Evolutionary conservation across 2,888 invertebrate genomes (phyloP).

Genomic region (Amblyteles armatorius): DNA sequence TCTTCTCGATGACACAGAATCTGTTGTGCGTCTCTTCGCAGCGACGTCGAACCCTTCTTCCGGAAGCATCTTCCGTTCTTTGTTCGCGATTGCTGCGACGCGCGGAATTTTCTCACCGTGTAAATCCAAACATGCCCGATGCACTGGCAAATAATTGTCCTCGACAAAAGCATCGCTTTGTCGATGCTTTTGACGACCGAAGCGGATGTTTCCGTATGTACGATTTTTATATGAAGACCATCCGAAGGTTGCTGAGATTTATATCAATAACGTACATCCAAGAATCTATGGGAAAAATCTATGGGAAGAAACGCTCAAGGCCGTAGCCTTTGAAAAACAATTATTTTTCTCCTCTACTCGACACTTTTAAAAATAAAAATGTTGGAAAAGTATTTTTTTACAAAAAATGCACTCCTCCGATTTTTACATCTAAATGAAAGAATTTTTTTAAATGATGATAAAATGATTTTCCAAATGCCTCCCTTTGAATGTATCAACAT

Average conservation of each 20-base stretch:
- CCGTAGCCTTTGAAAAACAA: too few relatives aligned
- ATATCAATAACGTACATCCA: background rate
- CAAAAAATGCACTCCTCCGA: too few relatives aligned
- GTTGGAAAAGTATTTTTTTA: background rate
- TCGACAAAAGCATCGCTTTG: constrained; percentile 6
- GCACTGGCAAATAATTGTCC: background rate
- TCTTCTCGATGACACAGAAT: background rate
- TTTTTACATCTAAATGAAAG: too few relatives aligned
- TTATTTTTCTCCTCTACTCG: background rate
- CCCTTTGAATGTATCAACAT: too few relatives aligned
- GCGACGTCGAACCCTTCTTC: background rate
- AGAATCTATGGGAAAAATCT: background rate
- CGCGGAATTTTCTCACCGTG: background rate
- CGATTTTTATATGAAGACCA: background rate
- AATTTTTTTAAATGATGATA: too few relatives aligned
- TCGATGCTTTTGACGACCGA: background rate
- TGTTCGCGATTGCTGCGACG: background rate
- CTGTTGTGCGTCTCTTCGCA: background rate
- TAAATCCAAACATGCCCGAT: background rate
- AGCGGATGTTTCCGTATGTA: background rate
- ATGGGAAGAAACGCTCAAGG: too few relatives aligned
- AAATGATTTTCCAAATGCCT: too few relatives aligned
- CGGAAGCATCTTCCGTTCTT: background rate
- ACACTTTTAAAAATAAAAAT: background rate
- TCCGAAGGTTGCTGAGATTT: background rate